Evolutionary conservation across 2,113 vertebrate species (phyloP).

Genomic region (Ancistrus triradiatus): DNA sequence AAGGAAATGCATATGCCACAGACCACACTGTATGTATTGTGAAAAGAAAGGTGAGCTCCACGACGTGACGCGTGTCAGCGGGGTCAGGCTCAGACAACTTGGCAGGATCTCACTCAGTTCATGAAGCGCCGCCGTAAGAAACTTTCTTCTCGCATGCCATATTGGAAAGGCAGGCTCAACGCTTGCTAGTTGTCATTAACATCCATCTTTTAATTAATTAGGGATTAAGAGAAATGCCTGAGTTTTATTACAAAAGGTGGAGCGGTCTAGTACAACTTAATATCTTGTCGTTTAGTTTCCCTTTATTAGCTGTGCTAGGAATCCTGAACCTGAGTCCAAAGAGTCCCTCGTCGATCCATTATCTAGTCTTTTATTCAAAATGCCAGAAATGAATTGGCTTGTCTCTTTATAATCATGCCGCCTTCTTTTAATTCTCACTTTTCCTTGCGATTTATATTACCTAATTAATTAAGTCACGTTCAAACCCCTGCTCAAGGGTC

Average conservation of each 20-base stretch:
- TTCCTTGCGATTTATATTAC: background rate
- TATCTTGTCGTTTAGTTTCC: constrained; percentile 4
- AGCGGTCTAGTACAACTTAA: constrained; percentile 24
- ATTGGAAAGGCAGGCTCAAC: background rate
- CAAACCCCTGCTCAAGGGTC: background rate
- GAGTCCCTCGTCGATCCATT: constrained; percentile 5
- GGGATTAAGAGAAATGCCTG: constrained; percentile 27
- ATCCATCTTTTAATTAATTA: constrained; percentile 37
- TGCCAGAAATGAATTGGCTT: too few species aligned
- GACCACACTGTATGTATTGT: too few species aligned
- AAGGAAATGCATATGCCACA: too few species aligned
- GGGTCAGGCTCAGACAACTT: too few species aligned
- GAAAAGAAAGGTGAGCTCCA: too few species aligned
- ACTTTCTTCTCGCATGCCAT: background rate
- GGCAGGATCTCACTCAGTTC: too few species aligned
- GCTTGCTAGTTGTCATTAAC: background rate
- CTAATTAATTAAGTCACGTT: background rate
- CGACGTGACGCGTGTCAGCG: too few species aligned
- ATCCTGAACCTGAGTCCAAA: constrained; percentile 1
- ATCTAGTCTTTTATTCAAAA: background rate
- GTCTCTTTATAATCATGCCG: too few species aligned
- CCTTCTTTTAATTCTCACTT: too few species aligned
- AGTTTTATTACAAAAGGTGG: constrained; percentile 34
- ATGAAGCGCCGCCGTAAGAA: too few species aligned
- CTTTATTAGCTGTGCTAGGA: constrained; percentile 11